Conservation (phyloP, 2,888 invertebrate genomes). For the Zootermopsis nevadensis region DNA sequence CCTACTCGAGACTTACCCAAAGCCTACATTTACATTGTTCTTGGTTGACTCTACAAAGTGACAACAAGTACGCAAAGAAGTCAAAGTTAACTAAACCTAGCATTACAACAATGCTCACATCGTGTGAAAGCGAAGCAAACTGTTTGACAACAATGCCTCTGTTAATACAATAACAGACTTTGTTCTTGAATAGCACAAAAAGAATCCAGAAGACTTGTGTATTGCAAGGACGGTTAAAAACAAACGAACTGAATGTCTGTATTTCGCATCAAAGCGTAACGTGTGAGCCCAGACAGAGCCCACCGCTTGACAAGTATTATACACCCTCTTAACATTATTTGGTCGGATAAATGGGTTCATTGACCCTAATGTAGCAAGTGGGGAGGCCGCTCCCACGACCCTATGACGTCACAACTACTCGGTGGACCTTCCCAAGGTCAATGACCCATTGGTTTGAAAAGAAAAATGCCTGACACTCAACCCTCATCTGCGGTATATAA, state of each 20-base stretch:
- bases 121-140: no score
- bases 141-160: no score
- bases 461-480: neutral
- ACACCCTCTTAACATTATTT: constrained; percentile 42
- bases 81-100: neutral
- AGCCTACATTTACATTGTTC: constrained; percentile 20
- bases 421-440: constrained; percentile 38
- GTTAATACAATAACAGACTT: no score
- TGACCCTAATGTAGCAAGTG: constrained; percentile 48
- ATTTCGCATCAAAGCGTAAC: neutral
- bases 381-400: constrained; percentile 54
- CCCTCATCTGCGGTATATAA: neutral
- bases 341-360: constrained; percentile 48
- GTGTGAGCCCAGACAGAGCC: constrained; percentile 14
- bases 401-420: constrained; percentile 50
- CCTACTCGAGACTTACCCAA: neutral
- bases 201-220: no score
- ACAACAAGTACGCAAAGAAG: neutral
- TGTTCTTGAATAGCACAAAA: no score
- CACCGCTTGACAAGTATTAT: constrained; percentile 1
- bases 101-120: neutral
- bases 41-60: constrained; percentile 30
- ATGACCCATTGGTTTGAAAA: constrained; percentile 6
- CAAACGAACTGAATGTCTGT: no score
- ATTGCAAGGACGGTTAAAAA: no score